Evolutionary conservation across 30 jellyfish, hydroid and myxozoan genomes (phyloP), one percentile per base, ranked within the genome.

Genomic region (Turritopsis dohrnii): DNA sequence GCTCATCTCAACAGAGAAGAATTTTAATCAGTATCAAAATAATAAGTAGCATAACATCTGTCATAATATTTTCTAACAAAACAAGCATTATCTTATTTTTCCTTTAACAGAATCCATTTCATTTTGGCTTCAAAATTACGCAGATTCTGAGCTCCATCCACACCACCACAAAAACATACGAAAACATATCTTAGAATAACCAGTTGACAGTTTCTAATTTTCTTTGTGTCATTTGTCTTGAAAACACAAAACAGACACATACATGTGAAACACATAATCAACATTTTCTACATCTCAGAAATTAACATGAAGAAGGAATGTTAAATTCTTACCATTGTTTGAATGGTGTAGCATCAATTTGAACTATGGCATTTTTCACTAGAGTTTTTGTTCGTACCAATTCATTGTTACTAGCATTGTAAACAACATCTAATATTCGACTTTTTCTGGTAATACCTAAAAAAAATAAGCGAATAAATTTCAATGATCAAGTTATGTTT

Each of bases 331-430:
- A 88, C 98, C 98, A 92, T 71, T 92, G 96, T 79, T 92, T 92
- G 87, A 92, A 92, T 16, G 98, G 98, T 16, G 96, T 85, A 1
- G 96, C 88, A 71, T 92, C 98, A 84, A 92, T 81, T 54, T 88
- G 98, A 79, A 92, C 77, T 27, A 92, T 81, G 29, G 96, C 96
- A 66, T 84, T 92, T 69, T 92, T 92, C 52, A 92, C 98, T 71
- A 92, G 75, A 66, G 98, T 92, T 83, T 92, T 92, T 20, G 98
- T 92, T 65, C 98, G 85, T 30, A 92, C 96, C 85, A 92, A 65
- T 82, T 92, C 98, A 81, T 92, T 92, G 89, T 92, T 88, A 87
- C 96, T 87, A 29, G 98, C 96, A 92, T 92, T 87, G 96, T 92
- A 92, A 1, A 92, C 93, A 76, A 92, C 98, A 88, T 92, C 98